These are phyloP conservation scores for Prionace glauca DNA, from an alignment of 2,797 vertebrate genomes.

Conservation along the genomic window DNA sequence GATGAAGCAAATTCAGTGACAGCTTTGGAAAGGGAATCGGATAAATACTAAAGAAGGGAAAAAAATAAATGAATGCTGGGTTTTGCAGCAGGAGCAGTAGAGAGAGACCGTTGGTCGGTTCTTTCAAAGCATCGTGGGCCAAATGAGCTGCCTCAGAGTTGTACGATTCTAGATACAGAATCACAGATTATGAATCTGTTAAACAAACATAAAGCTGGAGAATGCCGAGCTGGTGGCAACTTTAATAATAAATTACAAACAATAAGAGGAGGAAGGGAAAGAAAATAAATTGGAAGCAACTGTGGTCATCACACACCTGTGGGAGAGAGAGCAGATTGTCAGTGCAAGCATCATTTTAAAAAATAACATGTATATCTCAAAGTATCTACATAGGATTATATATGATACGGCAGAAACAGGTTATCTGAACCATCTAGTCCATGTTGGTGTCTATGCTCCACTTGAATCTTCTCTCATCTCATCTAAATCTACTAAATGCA, in stretches of 20 bases:
- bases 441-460: not conserved
- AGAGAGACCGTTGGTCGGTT: not conserved
- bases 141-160: not conserved
- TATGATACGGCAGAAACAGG: not conserved
- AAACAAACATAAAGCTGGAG: no score
- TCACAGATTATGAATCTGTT: not conserved
- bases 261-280: conserved; percentile 26
- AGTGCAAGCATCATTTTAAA: not conserved
- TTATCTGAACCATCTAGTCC: not conserved
- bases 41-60: no score
- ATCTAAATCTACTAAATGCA: not conserved
- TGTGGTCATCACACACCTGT: conserved; percentile 31
- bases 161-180: not conserved
- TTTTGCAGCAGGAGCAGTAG: no score
- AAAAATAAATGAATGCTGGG: not conserved
- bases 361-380: not conserved
- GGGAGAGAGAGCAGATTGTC: not conserved
- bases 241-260: conserved; percentile 16
- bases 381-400: not conserved
- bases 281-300: conserved; percentile 6
- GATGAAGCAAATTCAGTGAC: not conserved
- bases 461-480: not conserved
- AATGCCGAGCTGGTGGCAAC: not conserved
- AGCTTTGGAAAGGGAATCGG: not conserved
- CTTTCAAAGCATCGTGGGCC: not conserved